Evolutionary conservation across 1,140 invertebrate genomes (phyloP).

Genomic region (Heliconius hewitsoni): DNA sequence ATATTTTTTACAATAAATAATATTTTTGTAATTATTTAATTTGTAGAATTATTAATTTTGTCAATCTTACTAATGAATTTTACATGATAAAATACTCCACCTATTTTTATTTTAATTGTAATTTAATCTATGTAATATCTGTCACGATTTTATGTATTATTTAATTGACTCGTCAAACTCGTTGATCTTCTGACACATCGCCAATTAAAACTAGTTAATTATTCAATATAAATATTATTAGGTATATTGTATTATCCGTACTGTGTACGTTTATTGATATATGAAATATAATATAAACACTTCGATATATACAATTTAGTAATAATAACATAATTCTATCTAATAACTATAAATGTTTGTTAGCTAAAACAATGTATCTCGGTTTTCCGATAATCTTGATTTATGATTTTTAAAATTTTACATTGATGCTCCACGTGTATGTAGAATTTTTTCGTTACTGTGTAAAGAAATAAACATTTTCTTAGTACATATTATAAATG

Average conservation of each 20-base stretch:
- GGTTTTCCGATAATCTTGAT: background rate
- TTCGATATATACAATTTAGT: too few relatives aligned
- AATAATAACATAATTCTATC: too few relatives aligned
- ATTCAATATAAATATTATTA: background rate
- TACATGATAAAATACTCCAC: background rate
- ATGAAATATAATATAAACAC: too few relatives aligned
- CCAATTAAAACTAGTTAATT: background rate
- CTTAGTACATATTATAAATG: slow-evolving; percentile 8
- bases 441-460: background rate
- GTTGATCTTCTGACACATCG: background rate
- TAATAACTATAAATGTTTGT: too few relatives aligned
- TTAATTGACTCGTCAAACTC: background rate
- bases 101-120: background rate
- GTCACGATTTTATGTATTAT: background rate
- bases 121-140: background rate
- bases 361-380: too few relatives aligned
- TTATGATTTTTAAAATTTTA: background rate
- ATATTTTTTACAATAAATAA: background rate
- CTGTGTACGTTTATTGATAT: too few relatives aligned
- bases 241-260: too few relatives aligned
- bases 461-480: background rate
- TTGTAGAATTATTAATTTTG: background rate
- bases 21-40: background rate
- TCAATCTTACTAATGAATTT: too few relatives aligned
- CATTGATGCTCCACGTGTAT: background rate